Evolutionary conservation across 1,140 invertebrate species (phyloP).

Genomic region (Drosophila bocki): DNA sequence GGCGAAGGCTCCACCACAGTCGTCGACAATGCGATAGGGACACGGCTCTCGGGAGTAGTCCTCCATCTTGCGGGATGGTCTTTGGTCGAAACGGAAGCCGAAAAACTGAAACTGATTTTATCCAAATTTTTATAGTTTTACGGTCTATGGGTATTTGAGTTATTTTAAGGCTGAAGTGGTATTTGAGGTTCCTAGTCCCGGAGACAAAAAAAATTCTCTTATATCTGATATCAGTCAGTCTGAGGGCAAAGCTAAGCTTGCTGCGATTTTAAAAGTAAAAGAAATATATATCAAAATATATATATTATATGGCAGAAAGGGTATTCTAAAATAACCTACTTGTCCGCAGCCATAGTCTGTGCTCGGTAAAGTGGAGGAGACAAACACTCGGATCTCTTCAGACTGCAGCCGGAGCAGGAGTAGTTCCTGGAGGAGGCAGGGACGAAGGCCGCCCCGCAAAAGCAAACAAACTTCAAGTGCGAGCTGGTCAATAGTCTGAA

Average conservation of each 20-base stretch:
- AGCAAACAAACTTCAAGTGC: conserved; percentile 73
- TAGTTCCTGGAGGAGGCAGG: neutral
- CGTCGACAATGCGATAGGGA: conserved; percentile 68
- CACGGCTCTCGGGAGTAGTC: conserved; percentile 93
- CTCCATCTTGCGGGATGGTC: conserved; percentile 88
- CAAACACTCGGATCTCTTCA: conserved; percentile 23
- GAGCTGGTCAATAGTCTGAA: conserved; percentile 81
- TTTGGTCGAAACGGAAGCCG: conserved; percentile 4
- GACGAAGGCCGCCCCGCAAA: conserved; percentile 6
- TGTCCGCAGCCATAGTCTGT: conserved; percentile 16
- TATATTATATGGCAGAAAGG: neutral
- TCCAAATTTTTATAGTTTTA: conserved; percentile 13
- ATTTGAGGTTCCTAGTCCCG: neutral
- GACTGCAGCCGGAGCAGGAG: conserved; percentile 16
- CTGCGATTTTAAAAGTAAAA: neutral
- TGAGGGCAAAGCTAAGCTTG: neutral
- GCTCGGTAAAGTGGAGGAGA: conserved; percentile 11
- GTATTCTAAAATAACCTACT: conserved; percentile 44
- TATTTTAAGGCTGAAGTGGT: neutral
- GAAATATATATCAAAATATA: no score
- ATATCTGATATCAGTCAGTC: neutral
- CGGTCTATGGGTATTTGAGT: neutral
- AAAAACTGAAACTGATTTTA: conserved; percentile 15
- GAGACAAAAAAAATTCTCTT: neutral
- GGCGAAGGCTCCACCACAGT: conserved; percentile 96